These are phyloP conservation scores for Chromoteleia sp. DNA, from an alignment of 2,888 invertebrate species.

Conservation along the genomic window DNA sequence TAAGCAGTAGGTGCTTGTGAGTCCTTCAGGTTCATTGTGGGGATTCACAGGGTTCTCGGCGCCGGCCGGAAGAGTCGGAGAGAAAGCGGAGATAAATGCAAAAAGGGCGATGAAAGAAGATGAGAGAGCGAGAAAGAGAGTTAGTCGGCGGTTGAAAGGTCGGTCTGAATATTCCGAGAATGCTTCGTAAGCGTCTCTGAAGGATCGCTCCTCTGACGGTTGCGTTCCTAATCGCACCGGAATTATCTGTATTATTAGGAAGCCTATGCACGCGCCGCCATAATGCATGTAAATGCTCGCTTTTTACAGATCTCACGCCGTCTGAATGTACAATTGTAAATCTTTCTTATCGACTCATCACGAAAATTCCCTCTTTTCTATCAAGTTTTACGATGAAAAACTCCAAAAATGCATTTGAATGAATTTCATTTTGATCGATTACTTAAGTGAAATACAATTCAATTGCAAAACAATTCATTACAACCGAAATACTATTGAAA, in stretches of 20 bases:
- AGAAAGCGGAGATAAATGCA: conserved; percentile 62
- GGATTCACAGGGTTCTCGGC: conserved; percentile 60
- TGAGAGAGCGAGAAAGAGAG: conserved; percentile 58
- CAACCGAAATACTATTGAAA: no score
- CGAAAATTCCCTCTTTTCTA: neutral
- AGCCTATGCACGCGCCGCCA: conserved; percentile 73
- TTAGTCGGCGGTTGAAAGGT: conserved; percentile 61
- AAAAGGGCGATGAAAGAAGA: conserved; percentile 64
- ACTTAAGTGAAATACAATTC: no score
- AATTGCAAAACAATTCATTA: no score
- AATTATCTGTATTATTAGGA: conserved; percentile 80
- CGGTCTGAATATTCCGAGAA: conserved; percentile 76
- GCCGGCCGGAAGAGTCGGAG: conserved; percentile 46
- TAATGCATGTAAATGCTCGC: conserved; percentile 71
- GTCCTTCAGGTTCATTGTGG: conserved; percentile 72
- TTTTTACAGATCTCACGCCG: conserved; percentile 57
- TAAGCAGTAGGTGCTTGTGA: conserved; percentile 75
- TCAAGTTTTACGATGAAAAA: neutral
- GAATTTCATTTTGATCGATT: no score
- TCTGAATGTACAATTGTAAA: conserved; percentile 62
- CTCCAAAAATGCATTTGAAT: no score
- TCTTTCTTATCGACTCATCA: conserved; percentile 59
- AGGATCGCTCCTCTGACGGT: conserved; percentile 77
- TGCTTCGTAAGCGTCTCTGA: conserved; percentile 81
- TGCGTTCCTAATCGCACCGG: conserved; percentile 79